Percentiles rank a stretch among this genome's conserved stretches.
Evolutionary conservation across 1,140 invertebrate genomes (phyloP).

Genomic region (Pseudomyrmex gracilis): DNA sequence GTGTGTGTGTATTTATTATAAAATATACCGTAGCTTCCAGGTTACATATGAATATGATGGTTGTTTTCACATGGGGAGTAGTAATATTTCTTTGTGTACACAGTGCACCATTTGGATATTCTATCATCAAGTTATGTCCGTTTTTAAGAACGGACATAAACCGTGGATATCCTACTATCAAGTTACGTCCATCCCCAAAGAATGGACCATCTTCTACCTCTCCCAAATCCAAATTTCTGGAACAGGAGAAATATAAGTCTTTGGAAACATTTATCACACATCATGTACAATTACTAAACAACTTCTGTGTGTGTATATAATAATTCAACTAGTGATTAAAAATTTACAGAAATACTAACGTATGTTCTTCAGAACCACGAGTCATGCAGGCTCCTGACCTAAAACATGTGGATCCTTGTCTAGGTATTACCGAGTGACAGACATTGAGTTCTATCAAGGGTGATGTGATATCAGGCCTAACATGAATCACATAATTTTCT

Average conservation of each 20-base stretch:
- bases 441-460: conserved; percentile 80
- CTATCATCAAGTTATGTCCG: conserved; percentile 67
- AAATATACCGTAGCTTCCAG: conserved; percentile 73
- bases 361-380: conserved; percentile 48
- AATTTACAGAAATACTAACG: conserved; percentile 33
- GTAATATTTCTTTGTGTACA: conserved; percentile 46
- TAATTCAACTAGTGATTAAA: neutral
- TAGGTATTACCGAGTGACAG: conserved; percentile 80
- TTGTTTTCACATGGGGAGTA: conserved; percentile 68
- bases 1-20: neutral
- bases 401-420: conserved; percentile 69
- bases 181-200: conserved; percentile 70
- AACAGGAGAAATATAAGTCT: conserved; percentile 31
- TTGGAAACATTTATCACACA: neutral
- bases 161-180: conserved; percentile 73
- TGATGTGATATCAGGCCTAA: conserved; percentile 45
- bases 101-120: conserved; percentile 75
- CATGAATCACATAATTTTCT: conserved; percentile 79
- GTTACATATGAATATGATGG: conserved; percentile 81
- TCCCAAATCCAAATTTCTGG: conserved; percentile 77
- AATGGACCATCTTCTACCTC: conserved; percentile 58
- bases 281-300: neutral
- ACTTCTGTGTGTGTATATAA: neutral
- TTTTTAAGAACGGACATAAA: no score
- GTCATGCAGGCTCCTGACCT: conserved; percentile 75